Percentiles rank a stretch among this genome's conserved stretches.
phyloP scores from a whole-genome alignment of 2,888 invertebrate genomes.

The Lamellibrachia columna region DNA sequence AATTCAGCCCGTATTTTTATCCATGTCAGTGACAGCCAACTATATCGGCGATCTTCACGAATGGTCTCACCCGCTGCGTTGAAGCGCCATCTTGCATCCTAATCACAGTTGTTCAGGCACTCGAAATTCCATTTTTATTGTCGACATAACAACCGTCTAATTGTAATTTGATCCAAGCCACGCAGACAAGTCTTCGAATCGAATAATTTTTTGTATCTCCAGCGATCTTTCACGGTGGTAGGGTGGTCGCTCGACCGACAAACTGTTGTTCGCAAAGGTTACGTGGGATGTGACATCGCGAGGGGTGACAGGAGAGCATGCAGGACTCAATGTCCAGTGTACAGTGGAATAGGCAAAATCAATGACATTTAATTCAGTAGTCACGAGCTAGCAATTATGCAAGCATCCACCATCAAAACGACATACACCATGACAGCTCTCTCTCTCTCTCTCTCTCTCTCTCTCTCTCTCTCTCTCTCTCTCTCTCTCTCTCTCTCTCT shows the following conservation, averaged over 20 bases:
- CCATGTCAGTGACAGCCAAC: neutral
- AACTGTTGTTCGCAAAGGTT: neutral
- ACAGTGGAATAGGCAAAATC: too few relatives aligned
- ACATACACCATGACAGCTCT: too few relatives aligned
- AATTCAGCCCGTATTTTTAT: neutral
- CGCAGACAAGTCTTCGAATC: neutral
- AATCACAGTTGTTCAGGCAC: neutral
- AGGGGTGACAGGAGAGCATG: neutral
- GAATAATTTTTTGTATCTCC: neutral
- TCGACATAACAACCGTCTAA: neutral
- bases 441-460: too few relatives aligned
- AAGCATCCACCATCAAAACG: too few relatives aligned
- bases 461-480: too few relatives aligned
- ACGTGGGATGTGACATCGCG: neutral
- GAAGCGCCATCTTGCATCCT: neutral
- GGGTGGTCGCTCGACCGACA: neutral
- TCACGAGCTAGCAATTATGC: too few relatives aligned
- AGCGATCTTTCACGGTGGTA: neutral
- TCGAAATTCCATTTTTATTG: neutral
- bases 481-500: too few relatives aligned
- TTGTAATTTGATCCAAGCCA: neutral
- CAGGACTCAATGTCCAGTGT: too few relatives aligned
- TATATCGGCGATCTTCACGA: neutral
- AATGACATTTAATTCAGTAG: too few relatives aligned
- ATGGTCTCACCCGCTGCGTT: neutral